A percentile compares a stretch with the other conserved stretches of the same genome.
These are phyloP conservation scores for Oscheius sp. DNA, from an alignment of 2,888 invertebrate genomes.

Conservation along the genomic window DNA sequence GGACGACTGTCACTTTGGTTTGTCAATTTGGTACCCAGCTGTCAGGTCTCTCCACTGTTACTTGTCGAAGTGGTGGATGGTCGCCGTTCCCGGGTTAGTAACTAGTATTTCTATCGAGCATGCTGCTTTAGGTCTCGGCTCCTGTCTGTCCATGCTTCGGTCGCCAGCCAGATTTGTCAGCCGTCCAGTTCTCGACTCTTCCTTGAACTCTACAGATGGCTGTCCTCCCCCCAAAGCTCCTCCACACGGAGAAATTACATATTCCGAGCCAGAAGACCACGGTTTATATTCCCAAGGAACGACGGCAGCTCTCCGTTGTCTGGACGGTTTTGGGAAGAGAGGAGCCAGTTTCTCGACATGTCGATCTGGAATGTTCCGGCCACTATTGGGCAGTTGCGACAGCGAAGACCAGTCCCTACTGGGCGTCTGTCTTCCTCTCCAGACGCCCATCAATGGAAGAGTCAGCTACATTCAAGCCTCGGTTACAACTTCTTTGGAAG, in stretches of 20 bases:
- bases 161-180: constrained; percentile 20
- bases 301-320: constrained; percentile 35
- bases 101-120: background rate
- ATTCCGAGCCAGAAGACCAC: constrained; percentile 22
- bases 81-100: constrained; percentile 35
- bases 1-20: constrained; percentile 55
- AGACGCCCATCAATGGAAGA: constrained; percentile 46
- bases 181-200: no score
- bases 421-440: constrained; percentile 48
- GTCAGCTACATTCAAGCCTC: constrained; percentile 44
- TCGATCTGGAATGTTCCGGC: constrained; percentile 51
- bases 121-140: constrained; percentile 31
- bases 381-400: constrained; percentile 49
- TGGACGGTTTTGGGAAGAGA: constrained; percentile 6
- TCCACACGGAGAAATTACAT: constrained; percentile 48
- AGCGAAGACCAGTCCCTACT: constrained; percentile 33
- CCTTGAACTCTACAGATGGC: background rate
- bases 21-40: constrained; percentile 55
- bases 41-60: constrained; percentile 34
- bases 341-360: constrained; percentile 53
- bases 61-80: constrained; percentile 36
- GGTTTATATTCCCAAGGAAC: constrained; percentile 30
- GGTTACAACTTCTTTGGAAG: constrained; percentile 44
- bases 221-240: constrained; percentile 55
- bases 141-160: constrained; percentile 2